Base-by-base conservation (phyloP, 2,797 vertebrate genomes). In the Mormyrus hasselquistii region DNA sequence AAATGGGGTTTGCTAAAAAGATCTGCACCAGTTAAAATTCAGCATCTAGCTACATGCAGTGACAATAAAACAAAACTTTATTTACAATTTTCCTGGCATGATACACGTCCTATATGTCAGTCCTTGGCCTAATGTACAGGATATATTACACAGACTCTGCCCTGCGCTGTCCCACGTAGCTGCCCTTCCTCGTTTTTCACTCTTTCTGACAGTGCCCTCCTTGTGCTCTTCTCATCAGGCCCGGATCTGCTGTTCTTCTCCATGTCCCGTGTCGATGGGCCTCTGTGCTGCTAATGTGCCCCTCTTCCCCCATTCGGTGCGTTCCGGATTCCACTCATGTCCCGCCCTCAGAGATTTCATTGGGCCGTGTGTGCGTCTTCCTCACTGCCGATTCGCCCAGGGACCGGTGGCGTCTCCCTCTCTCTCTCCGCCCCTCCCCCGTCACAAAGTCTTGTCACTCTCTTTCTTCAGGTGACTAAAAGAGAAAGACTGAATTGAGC, bases 391-490 rank as follows among this genome's bases (percentile, higher is more conserved):
- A 92, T 92, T 89, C 55, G 89, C 88, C 85, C 86, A 65, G 25
- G 88, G 86, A 90, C 86, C 87, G 86, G 84, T 90, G 90, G 62
- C n/a, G 25, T 73, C 69, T 73, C 69, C 25, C 73, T 91, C 91
- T 73, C 76, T 47, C 82, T 84, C 82, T 52, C 82, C n/a, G 22
- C 92, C 82, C 89, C 91, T 91, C 93, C 92, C 94, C 95, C 94
- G 94, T 97, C 97, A 99, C 97, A 99, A 97, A 92, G 97, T 97
- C 95, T 99, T 99, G 96, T 99, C 98, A 86, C 97, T 99, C 93
- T 99, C 98, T 93, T 99, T 99, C 96, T 99, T 99, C 97, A 99
- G 96, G 96, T 99, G 98, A 96, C 98, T 99, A 87, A 91, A 95
- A 94, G 38, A 57, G 41, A 89, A 89, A 92, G 88, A 89, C 59